Evolutionary conservation across 53 echinoderm and acorn worm species (phyloP), one percentile per base, ranked within the genome.

Genomic region (Mesocentrotus franciscanus): DNA sequence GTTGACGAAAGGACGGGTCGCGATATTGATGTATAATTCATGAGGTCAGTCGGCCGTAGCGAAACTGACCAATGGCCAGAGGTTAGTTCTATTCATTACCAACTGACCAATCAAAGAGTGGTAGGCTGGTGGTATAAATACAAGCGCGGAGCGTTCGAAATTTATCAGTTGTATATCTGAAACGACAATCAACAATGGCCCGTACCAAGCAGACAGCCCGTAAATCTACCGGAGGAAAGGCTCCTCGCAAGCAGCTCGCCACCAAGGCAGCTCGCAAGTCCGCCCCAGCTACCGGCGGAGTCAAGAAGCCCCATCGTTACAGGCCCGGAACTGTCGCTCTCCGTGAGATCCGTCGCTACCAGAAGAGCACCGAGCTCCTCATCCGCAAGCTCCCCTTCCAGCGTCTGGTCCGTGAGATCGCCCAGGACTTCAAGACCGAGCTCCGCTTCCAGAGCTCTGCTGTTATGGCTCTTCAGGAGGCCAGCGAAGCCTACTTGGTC

Each of bases 391-490:
- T 98, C 68, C 98, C 98, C 96, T 98, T 98, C 97, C 98, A 98
- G 97, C 98, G 98, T 95, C 98, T 98, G 93, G 98, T 98, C 97
- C 97, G 98, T 96, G 98, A 98, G 96, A 98, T 98, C 97, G 98
- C 98, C 75, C 98, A 98, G 96, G 98, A 98, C 96, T 98, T 98
- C 98, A 98, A 98, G 98, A 98, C 98, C 96, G 98, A 98, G 98
- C 98, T 98, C 93, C 98, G 98, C 95, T 98, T 98, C 97, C 97
- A 98, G 96, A 98, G 98, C 96, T 98, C 98, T 72, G 98, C 98
- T 96, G 97, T 98, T 94, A 98, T 98, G 98, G 98, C 98, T 61
- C 98, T 98, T 39, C 98, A 98, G 94, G 98, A 97, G 95, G 97
- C 98, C 70, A 97, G 98, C 97, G 99, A 98, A 96, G 99, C 99